phyloP scores from a whole-genome alignment of 2,113 vertebrate species.

The Poecilia latipinna region DNA sequence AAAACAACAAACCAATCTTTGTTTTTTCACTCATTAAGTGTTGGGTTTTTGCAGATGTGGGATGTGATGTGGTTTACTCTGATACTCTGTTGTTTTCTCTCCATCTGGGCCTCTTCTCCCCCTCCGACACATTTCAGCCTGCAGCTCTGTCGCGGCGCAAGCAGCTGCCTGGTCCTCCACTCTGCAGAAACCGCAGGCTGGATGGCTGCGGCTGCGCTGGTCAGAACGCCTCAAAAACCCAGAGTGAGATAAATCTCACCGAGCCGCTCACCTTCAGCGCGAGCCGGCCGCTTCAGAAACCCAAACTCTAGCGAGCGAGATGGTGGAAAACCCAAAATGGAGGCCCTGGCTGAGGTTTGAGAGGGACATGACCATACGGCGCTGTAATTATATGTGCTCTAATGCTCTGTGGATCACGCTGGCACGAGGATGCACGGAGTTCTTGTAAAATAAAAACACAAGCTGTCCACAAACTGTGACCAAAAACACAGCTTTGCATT shows the following conservation, averaged over 20 bases:
- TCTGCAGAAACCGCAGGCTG: constrained; percentile 73
- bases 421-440: constrained; percentile 45
- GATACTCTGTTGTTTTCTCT: constrained; percentile 5
- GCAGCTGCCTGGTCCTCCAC: constrained; percentile 56
- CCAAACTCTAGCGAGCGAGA: constrained; percentile 38
- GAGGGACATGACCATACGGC: constrained; percentile 74
- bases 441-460: constrained; percentile 53
- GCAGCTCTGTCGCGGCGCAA: constrained; percentile 35
- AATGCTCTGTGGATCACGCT: constrained; percentile 69
- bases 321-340: constrained; percentile 76
- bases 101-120: constrained; percentile 12
- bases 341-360: constrained; percentile 74
- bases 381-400: constrained; percentile 77
- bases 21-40: constrained; percentile 8
- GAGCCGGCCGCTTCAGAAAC: constrained; percentile 22
- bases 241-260: constrained; percentile 41
- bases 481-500: constrained; percentile 60
- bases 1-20: constrained; percentile 32
- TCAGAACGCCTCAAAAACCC: constrained; percentile 63
- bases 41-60: constrained; percentile 26
- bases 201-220: constrained; percentile 74
- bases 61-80: constrained; percentile 31
- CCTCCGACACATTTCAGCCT: constrained; percentile 34
- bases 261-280: constrained; percentile 23
- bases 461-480: constrained; percentile 55